These are phyloP conservation scores for Cossypha heuglini DNA, from an alignment of 2,797 vertebrate species.

Conservation along the genomic window DNA sequence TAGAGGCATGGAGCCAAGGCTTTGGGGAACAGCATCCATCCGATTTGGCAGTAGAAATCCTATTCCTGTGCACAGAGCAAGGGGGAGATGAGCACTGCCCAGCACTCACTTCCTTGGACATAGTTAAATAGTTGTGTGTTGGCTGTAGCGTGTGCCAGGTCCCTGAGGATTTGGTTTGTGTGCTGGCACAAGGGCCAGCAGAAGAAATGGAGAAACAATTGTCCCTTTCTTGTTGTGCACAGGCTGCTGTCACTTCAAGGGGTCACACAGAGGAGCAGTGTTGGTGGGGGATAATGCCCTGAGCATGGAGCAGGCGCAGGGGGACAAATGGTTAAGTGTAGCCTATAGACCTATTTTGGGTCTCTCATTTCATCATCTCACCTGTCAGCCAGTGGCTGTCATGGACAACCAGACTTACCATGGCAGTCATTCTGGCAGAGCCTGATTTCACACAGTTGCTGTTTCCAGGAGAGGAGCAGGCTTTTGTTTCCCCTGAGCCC, in stretches of 20 bases:
- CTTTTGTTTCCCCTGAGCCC: not conserved
- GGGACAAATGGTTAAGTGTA: not conserved
- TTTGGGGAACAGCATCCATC: not conserved
- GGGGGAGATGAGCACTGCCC: not conserved
- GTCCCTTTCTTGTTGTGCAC: not conserved
- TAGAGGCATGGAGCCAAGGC: not conserved
- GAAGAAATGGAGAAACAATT: not conserved
- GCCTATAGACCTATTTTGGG: not conserved
- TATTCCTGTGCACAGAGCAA: not conserved
- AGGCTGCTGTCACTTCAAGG: not conserved
- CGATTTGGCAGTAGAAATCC: not conserved
- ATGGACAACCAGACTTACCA: not conserved
- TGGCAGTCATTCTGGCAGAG: not conserved
- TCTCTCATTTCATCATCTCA: not conserved
- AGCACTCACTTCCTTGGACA: not conserved
- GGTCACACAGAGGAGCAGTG: not conserved
- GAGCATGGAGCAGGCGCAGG: fast-evolving
- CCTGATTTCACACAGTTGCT: not conserved
- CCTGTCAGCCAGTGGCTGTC: not conserved
- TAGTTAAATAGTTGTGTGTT: fast-evolving
- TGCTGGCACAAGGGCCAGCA: not conserved
- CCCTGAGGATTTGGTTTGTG: not conserved
- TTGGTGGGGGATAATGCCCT: fast-evolving
- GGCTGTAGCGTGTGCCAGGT: not conserved
- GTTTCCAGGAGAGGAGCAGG: not conserved